Conservation (phyloP, 2,888 invertebrate species). For the Cheilosia impressa region DNA sequence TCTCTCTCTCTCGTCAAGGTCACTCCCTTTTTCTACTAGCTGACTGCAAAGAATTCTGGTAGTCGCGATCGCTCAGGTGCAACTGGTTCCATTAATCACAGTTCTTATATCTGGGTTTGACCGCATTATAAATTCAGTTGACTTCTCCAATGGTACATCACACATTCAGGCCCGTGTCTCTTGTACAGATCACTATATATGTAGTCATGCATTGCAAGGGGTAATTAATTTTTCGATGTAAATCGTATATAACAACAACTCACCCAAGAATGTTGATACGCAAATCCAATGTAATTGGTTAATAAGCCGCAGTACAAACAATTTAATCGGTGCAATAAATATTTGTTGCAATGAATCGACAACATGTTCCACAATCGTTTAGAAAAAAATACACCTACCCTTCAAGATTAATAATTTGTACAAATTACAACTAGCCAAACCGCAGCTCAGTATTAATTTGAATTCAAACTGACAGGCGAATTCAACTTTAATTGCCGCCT, state of each 20-base stretch:
- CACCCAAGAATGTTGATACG: slow-evolving; percentile 27
- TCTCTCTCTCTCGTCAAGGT: too few species aligned
- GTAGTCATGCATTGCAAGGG: background rate
- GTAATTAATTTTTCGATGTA: background rate
- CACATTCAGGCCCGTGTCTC: background rate
- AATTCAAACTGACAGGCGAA: background rate
- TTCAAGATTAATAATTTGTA: background rate
- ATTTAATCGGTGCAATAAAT: slow-evolving; percentile 62
- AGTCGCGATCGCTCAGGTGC: too few species aligned
- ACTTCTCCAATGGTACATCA: too few species aligned
- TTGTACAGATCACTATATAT: background rate
- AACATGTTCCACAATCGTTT: slow-evolving; percentile 28
- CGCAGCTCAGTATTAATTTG: background rate
- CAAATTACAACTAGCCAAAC: background rate
- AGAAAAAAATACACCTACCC: slow-evolving; percentile 1
- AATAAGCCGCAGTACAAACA: slow-evolving; percentile 24
- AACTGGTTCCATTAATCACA: too few species aligned
- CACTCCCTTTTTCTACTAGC: too few species aligned
- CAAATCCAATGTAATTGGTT: slow-evolving; percentile 43
- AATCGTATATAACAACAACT: slow-evolving; percentile 17
- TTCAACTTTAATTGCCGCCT: background rate
- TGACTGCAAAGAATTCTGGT: too few species aligned
- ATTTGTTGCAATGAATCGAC: slow-evolving; percentile 46
- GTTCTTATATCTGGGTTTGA: too few species aligned
- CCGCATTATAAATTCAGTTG: too few species aligned